Evolutionary conservation across 2,113 vertebrate genomes (phyloP), one percentile per base, ranked within the genome.

Genomic region (Cephalopterus ornatus): DNA sequence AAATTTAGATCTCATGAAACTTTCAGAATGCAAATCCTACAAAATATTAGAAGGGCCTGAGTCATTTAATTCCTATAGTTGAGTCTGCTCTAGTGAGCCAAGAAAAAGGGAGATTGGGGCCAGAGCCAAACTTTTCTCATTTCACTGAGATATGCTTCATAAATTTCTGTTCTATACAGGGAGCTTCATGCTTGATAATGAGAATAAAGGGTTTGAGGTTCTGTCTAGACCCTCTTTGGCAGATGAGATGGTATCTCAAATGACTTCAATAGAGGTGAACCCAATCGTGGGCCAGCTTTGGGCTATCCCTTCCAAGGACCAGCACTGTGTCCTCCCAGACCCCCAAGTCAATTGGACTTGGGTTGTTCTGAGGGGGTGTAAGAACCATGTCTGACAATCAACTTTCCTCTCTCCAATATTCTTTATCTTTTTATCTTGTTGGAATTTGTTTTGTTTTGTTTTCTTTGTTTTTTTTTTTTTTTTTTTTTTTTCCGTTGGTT

Each of bases 71-170:
- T 92, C 19, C 28, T 73, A 14, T 13, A 49, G 75, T 5, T 88
- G 81, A 62, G 73, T 5, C 71, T 84, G 89, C 56, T 92, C 37
- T 53, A 41, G 63, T 55, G 75, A 96, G 81, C 91, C 89, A 93
- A 72, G 70, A 32, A 65, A 55, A 79, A 83, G 65, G 80, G 84
- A 84, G 53, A 76, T 26, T 24, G 12, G 35, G 55, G 73, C 55
- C 70, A 49, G 33, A 94, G 91, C 88, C 94, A 93, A 89, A 80
- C 72, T 71, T 77, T 65, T 68, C 96, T 94, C 59, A 80, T 96
- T 94, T 92, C 78, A 62, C 75, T 86, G 78, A 70, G 81, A 75
- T 77, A 23, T 46, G 70, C 68, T 95, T 63, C 68, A 94, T 91
- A 62, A 94, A 94, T 84, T 95, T n/a, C 66, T 80, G 61, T 9